Conservation (phyloP, 1,140 invertebrate genomes). For the Pteromalus puparum region DNA sequence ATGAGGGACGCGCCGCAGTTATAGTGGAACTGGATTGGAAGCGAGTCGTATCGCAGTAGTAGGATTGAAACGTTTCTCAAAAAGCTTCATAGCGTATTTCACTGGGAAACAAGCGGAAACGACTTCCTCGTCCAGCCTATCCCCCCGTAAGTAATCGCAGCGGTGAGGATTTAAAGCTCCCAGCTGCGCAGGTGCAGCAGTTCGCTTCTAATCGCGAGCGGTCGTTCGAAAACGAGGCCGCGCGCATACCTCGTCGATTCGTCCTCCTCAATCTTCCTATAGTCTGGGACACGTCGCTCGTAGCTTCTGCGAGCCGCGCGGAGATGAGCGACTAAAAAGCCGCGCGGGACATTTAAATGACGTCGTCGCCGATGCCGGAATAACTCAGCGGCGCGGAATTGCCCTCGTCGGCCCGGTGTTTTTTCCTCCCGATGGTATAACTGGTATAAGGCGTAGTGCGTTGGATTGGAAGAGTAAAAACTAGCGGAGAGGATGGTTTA, state of each 20-base stretch:
- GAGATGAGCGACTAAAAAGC: conserved; percentile 72
- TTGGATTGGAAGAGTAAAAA: not conserved
- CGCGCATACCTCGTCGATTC: conserved; percentile 55
- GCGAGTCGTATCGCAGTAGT: too few species aligned
- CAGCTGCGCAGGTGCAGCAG: not conserved
- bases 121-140: too few species aligned
- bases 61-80: too few species aligned
- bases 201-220: not conserved
- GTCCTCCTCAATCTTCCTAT: conserved; percentile 52
- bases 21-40: too few species aligned
- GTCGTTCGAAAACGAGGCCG: not conserved
- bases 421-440: not conserved
- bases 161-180: not conserved
- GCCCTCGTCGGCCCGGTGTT: not conserved
- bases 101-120: too few species aligned
- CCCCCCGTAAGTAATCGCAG: not conserved
- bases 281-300: conserved; percentile 53
- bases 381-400: conserved; percentile 64
- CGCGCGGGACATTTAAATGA: conserved; percentile 74
- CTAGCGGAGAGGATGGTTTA: not conserved
- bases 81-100: too few species aligned
- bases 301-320: conserved; percentile 51
- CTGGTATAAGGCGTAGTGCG: not conserved
- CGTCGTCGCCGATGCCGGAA: conserved; percentile 66
- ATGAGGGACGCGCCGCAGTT: not conserved